Evolutionary conservation across 2,888 invertebrate species (phyloP), one percentile per base, ranked within the genome.

Genomic region (Sarcophaga variegata): DNA sequence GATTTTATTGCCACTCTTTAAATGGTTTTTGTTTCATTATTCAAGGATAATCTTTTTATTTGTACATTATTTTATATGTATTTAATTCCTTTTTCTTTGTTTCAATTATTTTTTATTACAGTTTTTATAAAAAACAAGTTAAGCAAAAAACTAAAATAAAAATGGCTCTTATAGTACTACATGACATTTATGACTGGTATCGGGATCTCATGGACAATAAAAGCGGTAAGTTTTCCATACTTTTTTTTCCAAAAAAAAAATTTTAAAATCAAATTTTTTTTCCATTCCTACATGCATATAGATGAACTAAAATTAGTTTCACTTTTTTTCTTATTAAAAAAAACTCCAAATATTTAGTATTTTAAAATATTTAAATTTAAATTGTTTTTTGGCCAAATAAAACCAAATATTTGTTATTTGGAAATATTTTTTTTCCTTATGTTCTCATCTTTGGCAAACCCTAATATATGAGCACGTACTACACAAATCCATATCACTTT

Each of bases 201-300:
- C 94, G 94, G 93, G 96, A 96, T 93, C 94, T 96, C 90, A 95
- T 96, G 95, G 95, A 96, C 93, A 96, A 95, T 92, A 95, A 95
- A 92, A 95, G 96, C 92, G 96, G 96, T 96, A 93, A 95, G 95
- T 94, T 71, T 14, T 1, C 2, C 6, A 20, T 27, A 11, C 3
- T 47, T 67, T n/a, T 17, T 77, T 20, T 76, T 14, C 69, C 37
- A 10, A 11, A 8, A 10, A 11, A 8, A 69, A n/a, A 12, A 22
- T 14, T n/a, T 37, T n/a, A 45, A 70, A 63, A 27, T 12, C 27
- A 37, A 37, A 10, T 37, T 37, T 37, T 37, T 37, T 37, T 37
- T 37, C 8, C 8, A 10, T 37, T 37, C 6, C 37, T 37, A 27
- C 27, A 27, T 27, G 27, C 27, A 4, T 27, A 27, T 27, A 4